phyloP scores from a whole-genome alignment of 2,888 invertebrate species.

The Euzophera pinguis region DNA sequence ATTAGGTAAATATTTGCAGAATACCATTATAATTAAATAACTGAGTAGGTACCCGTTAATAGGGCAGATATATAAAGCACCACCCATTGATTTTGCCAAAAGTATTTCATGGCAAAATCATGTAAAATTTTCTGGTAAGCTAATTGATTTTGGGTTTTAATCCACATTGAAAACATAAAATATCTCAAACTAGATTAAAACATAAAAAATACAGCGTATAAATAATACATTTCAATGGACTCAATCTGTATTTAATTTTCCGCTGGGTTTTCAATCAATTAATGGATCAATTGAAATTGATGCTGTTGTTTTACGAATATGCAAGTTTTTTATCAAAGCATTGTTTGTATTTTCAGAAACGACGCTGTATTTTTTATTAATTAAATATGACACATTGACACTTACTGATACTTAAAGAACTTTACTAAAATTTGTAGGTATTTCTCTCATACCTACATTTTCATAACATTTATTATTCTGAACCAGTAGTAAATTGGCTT shows the following conservation, averaged over 20 bases:
- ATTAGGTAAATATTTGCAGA: too few relatives aligned
- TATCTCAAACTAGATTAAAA: neutral
- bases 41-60: neutral
- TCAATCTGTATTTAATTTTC: too few relatives aligned
- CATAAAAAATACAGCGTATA: neutral
- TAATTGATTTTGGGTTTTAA: neutral
- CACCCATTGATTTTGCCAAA: neutral
- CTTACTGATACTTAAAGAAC: too few relatives aligned
- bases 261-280: too few relatives aligned
- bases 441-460: too few relatives aligned
- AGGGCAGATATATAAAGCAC: neutral
- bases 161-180: neutral
- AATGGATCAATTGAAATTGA: too few relatives aligned
- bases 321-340: too few relatives aligned
- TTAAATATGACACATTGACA: too few relatives aligned
- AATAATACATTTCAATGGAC: neutral
- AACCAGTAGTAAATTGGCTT: constrained; percentile 4
- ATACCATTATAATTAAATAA: too few relatives aligned
- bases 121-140: neutral
- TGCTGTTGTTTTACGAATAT: too few relatives aligned
- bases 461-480: neutral
- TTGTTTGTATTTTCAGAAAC: neutral
- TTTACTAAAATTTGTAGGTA: too few relatives aligned
- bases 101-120: neutral
- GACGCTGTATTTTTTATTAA: neutral